phyloP scores from a whole-genome alignment of 1,140 invertebrate genomes.

The Ericerus pela region DNA sequence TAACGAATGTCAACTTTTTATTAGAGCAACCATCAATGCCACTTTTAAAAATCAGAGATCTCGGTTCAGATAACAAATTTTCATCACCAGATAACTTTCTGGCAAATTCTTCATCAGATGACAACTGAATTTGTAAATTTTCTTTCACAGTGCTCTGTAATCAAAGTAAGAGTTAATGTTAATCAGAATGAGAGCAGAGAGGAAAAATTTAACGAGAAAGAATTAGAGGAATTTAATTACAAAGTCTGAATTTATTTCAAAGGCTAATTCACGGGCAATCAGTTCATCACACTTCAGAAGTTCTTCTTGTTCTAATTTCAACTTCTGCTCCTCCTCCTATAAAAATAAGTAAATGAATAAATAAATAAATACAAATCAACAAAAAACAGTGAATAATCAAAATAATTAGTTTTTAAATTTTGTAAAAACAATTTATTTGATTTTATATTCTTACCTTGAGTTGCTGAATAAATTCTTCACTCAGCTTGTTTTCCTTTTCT shows the following conservation, averaged over 20 bases:
- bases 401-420: not conserved
- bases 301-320: not conserved
- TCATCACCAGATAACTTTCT: no score
- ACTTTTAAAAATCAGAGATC: no score
- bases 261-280: constrained; percentile 3
- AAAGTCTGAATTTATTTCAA: not conserved
- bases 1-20: no score
- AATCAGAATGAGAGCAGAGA: no score
- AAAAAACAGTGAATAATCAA: no score
- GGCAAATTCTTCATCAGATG: not conserved
- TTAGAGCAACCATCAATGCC: no score
- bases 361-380: no score
- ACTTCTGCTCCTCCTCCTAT: constrained; percentile 15
- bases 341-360: not conserved
- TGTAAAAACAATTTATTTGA: not conserved
- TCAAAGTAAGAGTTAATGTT: not conserved
- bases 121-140: not conserved
- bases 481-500: constrained; percentile 28
- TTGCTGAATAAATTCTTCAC: constrained; percentile 26
- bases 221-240: not conserved
- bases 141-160: not conserved
- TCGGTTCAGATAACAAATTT: no score
- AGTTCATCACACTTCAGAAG: constrained; percentile 10
- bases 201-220: not conserved
- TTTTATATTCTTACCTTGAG: constrained; percentile 13